Evolutionary conservation across 2,113 vertebrate species (phyloP).

Genomic region (Corvus cornix): DNA sequence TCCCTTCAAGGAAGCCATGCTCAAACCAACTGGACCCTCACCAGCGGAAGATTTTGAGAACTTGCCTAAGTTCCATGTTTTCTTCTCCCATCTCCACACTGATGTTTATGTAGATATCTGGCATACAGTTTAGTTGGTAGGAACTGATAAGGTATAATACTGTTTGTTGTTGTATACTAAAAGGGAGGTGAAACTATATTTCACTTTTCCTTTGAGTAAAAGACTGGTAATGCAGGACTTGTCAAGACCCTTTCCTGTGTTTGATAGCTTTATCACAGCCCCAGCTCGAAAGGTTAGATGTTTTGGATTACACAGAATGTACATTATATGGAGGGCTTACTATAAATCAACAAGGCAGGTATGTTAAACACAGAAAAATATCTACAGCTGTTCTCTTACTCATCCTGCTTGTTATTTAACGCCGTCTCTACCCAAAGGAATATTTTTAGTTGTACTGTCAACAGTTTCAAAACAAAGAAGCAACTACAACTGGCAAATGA

Average conservation of each 20-base stretch:
- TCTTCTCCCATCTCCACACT: not conserved
- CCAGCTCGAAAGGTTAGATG: slow-evolving; percentile 74
- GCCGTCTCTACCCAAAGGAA: slow-evolving; percentile 78
- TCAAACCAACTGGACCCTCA: not conserved
- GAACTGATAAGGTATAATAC: not conserved
- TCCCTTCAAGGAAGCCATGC: not conserved
- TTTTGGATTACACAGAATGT: slow-evolving; percentile 77
- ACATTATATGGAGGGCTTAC: slow-evolving; percentile 73
- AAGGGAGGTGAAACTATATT: slow-evolving; percentile 49
- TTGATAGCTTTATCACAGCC: slow-evolving; percentile 75
- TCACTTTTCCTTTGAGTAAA: slow-evolving; percentile 53
- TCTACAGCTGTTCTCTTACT: slow-evolving; percentile 81
- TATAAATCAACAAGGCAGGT: slow-evolving; percentile 82
- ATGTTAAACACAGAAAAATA: slow-evolving; percentile 78
- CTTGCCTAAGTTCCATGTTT: not conserved
- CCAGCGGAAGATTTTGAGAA: not conserved
- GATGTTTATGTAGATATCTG: not conserved
- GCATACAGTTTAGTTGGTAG: slow-evolving; percentile 20
- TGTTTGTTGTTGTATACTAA: slow-evolving; percentile 17
- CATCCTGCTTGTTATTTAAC: slow-evolving; percentile 77
- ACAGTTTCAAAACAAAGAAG: slow-evolving; percentile 82
- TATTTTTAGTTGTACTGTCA: slow-evolving; percentile 81
- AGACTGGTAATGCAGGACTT: slow-evolving; percentile 58
- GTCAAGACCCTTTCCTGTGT: slow-evolving; percentile 73
- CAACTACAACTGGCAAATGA: slow-evolving; percentile 86